Evolutionary conservation across 1,140 invertebrate species (phyloP), one percentile per base, ranked within the genome.

Genomic region (Piezodorus guildinii): DNA sequence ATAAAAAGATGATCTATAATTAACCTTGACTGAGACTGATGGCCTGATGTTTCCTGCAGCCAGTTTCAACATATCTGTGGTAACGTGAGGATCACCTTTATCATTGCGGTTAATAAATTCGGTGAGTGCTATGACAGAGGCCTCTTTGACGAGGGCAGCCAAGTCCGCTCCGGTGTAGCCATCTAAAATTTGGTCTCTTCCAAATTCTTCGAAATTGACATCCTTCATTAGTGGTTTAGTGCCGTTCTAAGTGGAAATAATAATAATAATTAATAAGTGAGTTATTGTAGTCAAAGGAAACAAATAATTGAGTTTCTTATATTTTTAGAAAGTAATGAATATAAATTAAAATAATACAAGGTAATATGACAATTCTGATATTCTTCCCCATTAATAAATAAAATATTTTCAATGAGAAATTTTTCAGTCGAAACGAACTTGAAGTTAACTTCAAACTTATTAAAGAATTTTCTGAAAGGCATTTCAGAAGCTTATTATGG

Each of bases 131-230:
- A 84, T 79, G 62, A 88, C 80, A 0, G 87, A 84, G 0, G 94
- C 89, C 76, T 94, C 90, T 68, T 86, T 80, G 0, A 95, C 82
- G 23, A 96, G 75, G 23, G 91, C 88, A 17, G 88, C 86, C 43
- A 98, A 77, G 80, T 98, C 96, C 16, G 95, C 95, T 61, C 95
- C 95, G 2, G 90, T 93, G 68, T 86, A 95, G 30, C 88, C 85
- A 43, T 89, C 80, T 63, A 88, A 90, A 54, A 82, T 72, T 4
- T 72, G 73, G 49, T 87, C 85, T 46, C 71, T 74, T 3, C 77
- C 83, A 46, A 96, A 76, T 27, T 78, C 76, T 63, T 85, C 76
- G 25, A 97, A 75, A 71, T 88, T 77, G 0, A 96, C 88, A 76
- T 95, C 90, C 2, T 79, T 79, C 58, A 96, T 73, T 69, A 77